Evolutionary conservation across 2,888 invertebrate species (phyloP).

Genomic region (Amphipyra tragopoginis): DNA sequence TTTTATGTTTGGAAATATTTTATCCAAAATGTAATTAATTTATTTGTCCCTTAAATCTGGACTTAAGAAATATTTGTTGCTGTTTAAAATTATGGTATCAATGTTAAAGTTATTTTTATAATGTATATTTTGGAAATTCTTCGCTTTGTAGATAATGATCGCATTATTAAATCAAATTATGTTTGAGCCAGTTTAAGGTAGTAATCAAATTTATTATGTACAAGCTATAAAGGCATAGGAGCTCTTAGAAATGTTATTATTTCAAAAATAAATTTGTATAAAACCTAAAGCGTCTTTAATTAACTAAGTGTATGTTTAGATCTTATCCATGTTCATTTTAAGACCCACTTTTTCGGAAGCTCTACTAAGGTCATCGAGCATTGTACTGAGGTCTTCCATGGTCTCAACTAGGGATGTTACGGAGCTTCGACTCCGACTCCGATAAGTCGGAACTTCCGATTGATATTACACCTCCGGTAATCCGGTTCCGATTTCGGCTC

Average conservation of each 20-base stretch:
- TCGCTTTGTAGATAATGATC: conserved; percentile 51
- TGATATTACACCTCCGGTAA: too few relatives aligned
- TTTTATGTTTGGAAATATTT: conserved; percentile 31
- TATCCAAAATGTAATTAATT: conserved; percentile 4
- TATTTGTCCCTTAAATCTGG: conserved; percentile 7
- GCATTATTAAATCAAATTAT: conserved; percentile 44
- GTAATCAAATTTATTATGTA: conserved; percentile 63
- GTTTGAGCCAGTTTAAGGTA: conserved; percentile 59
- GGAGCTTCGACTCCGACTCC: too few relatives aligned
- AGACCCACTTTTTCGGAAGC: background rate
- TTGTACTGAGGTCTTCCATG: too few relatives aligned
- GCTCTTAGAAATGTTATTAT: conserved; percentile 78
- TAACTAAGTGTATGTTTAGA: background rate
- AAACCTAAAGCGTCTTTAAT: conserved; percentile 50
- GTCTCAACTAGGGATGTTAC: too few relatives aligned
- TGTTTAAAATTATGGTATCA: conserved; percentile 27
- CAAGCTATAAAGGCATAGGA: conserved; percentile 71
- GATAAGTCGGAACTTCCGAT: too few relatives aligned
- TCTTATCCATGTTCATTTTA: background rate
- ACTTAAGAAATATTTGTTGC: conserved; percentile 8
- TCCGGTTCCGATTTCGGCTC: too few relatives aligned
- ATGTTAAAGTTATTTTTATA: conserved; percentile 26
- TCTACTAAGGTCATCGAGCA: background rate
- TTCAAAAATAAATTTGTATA: conserved; percentile 78
- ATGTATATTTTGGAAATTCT: conserved; percentile 53